phyloP scores from a whole-genome alignment of 2,113 vertebrate species.

The Tupaia chinensis region DNA sequence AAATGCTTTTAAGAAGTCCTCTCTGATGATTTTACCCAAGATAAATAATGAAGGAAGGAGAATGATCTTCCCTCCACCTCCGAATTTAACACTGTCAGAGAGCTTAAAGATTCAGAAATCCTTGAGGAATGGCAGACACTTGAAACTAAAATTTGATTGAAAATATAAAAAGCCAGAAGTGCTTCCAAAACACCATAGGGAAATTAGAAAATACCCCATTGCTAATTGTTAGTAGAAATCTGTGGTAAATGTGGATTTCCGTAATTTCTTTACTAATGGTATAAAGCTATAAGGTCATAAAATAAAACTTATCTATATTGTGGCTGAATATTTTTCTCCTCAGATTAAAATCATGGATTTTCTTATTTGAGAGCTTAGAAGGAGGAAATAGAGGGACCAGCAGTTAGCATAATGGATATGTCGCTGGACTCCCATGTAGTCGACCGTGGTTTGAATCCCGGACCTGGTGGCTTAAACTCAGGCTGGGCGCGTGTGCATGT shows the following conservation, averaged over 20 bases:
- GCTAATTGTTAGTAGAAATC: background rate
- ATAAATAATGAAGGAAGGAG: background rate
- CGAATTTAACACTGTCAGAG: background rate
- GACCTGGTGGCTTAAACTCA: too few relatives aligned
- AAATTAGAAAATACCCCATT: conserved; percentile 5
- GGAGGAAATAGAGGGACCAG: background rate
- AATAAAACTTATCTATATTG: background rate
- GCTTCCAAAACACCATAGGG: background rate
- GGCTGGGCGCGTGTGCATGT: too few relatives aligned
- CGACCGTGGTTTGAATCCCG: too few relatives aligned
- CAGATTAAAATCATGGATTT: background rate
- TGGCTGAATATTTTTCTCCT: background rate
- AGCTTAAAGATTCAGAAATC: conserved; percentile 39
- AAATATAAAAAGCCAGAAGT: conserved; percentile 42
- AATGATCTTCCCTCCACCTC: background rate
- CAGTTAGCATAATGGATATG: too few relatives aligned
- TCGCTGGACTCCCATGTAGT: too few relatives aligned
- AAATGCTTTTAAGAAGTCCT: background rate
- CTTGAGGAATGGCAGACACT: conserved; percentile 6
- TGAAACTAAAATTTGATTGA: conserved; percentile 7
- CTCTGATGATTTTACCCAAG: conserved; percentile 4
- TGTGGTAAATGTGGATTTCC: background rate
- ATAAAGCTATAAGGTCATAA: background rate
- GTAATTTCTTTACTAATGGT: background rate
- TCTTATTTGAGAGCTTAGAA: conserved; percentile 6